A percentile compares a stretch with the other conserved stretches of the same genome.
Evolutionary conservation across 2,888 invertebrate species (phyloP).

Genomic region (Phengaris arion): DNA sequence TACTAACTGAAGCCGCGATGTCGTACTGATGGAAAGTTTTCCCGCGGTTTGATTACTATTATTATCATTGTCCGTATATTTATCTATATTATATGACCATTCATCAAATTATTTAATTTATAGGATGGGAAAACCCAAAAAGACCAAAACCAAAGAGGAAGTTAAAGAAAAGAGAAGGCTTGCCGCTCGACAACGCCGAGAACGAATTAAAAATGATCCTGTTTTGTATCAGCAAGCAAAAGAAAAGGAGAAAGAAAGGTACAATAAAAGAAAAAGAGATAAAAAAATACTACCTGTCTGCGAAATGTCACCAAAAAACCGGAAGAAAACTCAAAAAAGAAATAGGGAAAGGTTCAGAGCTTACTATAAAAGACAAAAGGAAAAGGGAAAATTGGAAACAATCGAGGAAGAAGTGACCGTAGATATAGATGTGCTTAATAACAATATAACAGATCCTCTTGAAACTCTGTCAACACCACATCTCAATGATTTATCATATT

Average conservation of each 20-base stretch:
- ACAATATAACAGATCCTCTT: background rate
- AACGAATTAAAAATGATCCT: background rate
- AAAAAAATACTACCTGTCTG: constrained; percentile 6
- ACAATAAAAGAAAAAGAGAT: background rate
- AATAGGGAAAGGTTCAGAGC: background rate
- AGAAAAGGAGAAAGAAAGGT: constrained; percentile 6
- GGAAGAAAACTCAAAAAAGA: too few species aligned
- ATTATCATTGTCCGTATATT: background rate
- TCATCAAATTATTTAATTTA: background rate
- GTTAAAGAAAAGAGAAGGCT: background rate
- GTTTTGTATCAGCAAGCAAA: background rate
- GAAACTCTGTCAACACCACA: too few species aligned
- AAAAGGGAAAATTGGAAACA: background rate
- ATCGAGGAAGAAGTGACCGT: background rate
- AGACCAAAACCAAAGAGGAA: background rate
- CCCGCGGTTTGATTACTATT: too few species aligned
- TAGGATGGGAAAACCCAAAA: background rate
- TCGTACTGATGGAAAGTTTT: too few species aligned
- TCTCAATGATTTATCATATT: too few species aligned
- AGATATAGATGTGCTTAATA: background rate
- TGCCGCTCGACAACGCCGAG: background rate
- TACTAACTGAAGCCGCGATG: too few species aligned
- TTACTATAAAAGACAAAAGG: background rate
- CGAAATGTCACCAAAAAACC: too few species aligned
- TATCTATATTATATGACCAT: background rate